phyloP scores from a whole-genome alignment of 2,797 vertebrate species.

The Coregonus sp. region DNA sequence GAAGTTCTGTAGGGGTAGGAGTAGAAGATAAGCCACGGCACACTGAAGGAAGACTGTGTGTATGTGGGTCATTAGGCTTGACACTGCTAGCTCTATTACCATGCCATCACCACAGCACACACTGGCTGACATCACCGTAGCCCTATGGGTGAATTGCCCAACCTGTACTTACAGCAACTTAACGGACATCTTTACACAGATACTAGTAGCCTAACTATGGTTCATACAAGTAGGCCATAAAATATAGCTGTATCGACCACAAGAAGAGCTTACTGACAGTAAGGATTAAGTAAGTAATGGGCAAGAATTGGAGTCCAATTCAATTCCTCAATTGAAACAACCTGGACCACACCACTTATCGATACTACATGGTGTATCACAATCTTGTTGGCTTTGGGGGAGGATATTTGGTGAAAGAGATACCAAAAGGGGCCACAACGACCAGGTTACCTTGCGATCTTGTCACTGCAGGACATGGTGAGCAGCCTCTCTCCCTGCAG shows the following conservation, averaged over 20 bases:
- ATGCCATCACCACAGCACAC: neutral
- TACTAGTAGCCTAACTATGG: too few relatives aligned
- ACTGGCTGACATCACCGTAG: neutral
- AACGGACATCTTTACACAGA: too few relatives aligned
- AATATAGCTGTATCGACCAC: too few relatives aligned
- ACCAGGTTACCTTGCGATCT: slow-evolving; percentile 87
- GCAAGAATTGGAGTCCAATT: neutral
- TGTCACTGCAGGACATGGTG: slow-evolving; percentile 98
- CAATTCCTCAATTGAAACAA: neutral
- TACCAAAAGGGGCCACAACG: neutral
- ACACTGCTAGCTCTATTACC: too few relatives aligned
- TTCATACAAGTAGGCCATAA: too few relatives aligned
- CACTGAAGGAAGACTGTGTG: slow-evolving; percentile 21
- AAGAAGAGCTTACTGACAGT: neutral
- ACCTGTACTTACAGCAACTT: too few relatives aligned
- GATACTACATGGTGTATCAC: neutral
- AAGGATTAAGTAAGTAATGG: neutral
- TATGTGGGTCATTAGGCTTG: too few relatives aligned
- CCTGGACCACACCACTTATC: neutral
- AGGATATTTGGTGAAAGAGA: neutral
- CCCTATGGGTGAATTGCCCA: too few relatives aligned
- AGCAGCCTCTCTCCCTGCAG: slow-evolving; percentile 92
- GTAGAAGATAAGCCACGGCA: slow-evolving; percentile 2
- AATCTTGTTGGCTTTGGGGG: neutral
- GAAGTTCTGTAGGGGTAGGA: too few relatives aligned